These are phyloP conservation scores for Dolichallabes microphthalmus DNA, from an alignment of 2,113 vertebrate genomes.

Conservation along the genomic window DNA sequence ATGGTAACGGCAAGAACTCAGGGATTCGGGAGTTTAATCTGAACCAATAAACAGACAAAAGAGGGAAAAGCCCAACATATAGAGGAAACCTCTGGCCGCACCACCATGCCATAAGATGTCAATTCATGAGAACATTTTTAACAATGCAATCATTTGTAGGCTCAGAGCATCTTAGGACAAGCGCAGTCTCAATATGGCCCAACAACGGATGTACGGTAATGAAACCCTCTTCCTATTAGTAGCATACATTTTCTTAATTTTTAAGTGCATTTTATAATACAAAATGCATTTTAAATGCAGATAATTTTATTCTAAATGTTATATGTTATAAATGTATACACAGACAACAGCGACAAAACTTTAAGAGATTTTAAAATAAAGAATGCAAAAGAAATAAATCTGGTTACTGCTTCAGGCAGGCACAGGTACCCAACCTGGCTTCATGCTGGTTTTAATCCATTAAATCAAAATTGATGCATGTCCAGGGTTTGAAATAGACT, in stretches of 20 bases:
- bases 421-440: background rate
- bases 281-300: background rate
- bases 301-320: background rate
- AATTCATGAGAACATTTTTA: constrained; percentile 22
- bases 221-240: background rate
- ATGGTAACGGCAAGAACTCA: constrained; percentile 52
- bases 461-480: background rate
- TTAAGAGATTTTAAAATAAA: background rate
- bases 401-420: background rate
- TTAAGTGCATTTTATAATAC: background rate
- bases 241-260: background rate
- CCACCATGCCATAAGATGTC: background rate
- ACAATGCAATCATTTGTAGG: background rate
- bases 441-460: background rate
- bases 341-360: background rate
- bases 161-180: background rate
- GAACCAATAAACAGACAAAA: constrained; percentile 52
- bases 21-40: constrained; percentile 49
- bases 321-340: no score
- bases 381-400: background rate
- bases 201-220: background rate
- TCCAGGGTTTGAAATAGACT: background rate
- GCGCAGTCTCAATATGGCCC: background rate
- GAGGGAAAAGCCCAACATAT: constrained; percentile 31
- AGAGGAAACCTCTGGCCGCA: constrained; percentile 2